A percentile compares a stretch with the other conserved stretches of the same genome.
phyloP scores from a whole-genome alignment of 92 coral and sea anemone genomes.

The Porites lobata region DNA sequence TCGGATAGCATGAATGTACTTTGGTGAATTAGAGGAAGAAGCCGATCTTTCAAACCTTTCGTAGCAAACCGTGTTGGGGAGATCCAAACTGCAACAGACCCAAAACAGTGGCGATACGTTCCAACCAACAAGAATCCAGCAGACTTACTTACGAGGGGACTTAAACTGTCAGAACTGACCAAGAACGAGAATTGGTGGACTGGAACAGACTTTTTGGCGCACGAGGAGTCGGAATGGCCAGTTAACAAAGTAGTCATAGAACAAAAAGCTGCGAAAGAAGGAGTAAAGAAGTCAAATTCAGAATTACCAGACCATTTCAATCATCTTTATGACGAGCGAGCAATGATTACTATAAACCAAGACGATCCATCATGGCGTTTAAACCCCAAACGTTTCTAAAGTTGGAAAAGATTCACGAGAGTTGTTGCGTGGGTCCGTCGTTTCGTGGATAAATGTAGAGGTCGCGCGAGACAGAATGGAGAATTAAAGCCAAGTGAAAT shows the following conservation, averaged over 20 bases:
- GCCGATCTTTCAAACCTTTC: constrained; percentile 54
- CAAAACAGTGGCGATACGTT: constrained; percentile 61
- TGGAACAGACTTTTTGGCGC: constrained; percentile 53
- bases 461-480: too few relatives aligned
- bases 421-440: too few relatives aligned
- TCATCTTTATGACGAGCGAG: neutral
- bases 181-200: constrained; percentile 48
- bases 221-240: constrained; percentile 57
- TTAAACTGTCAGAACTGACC: constrained; percentile 40
- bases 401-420: constrained; percentile 33
- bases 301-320: neutral
- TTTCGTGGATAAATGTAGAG: too few relatives aligned
- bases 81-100: constrained; percentile 53
- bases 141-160: constrained; percentile 53
- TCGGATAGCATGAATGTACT: constrained; percentile 68
- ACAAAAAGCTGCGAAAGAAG: neutral
- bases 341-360: constrained; percentile 41
- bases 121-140: constrained; percentile 23
- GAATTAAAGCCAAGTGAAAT: too few relatives aligned
- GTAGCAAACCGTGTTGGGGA: constrained; percentile 72
- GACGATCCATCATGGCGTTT: constrained; percentile 17
- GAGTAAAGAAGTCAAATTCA: neutral
- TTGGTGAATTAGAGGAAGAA: constrained; percentile 72
- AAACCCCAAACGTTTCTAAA: constrained; percentile 47
- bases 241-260: constrained; percentile 19